These are phyloP conservation scores for Ichneumoninae sp. DNA, from an alignment of 2,888 invertebrate genomes.

Conservation along the genomic window DNA sequence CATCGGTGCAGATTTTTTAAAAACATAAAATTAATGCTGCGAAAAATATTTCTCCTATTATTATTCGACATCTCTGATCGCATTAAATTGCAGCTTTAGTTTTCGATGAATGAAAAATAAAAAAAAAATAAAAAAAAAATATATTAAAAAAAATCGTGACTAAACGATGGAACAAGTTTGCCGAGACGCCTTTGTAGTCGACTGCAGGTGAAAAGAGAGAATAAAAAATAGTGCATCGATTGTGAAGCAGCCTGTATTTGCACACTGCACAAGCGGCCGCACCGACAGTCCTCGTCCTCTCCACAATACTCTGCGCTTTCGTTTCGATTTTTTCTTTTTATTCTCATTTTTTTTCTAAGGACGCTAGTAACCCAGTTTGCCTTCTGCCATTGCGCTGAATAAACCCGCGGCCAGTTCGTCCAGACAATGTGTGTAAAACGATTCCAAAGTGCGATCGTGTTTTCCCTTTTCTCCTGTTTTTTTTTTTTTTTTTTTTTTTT, in stretches of 20 bases:
- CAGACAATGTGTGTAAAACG: slow-evolving; percentile 64
- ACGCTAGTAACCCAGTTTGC: slow-evolving; percentile 61
- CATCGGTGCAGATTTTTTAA: neutral
- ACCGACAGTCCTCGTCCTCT: slow-evolving; percentile 7
- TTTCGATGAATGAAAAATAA: neutral
- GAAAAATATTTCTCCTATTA: neutral
- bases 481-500: slow-evolving; percentile 1
- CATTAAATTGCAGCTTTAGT: neutral
- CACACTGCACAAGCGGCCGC: neutral
- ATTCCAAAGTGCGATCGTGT: slow-evolving; percentile 49
- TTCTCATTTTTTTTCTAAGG: slow-evolving; percentile 54
- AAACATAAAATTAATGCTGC: neutral
- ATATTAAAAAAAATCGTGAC: neutral
- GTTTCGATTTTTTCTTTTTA: slow-evolving; percentile 19
- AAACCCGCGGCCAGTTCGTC: slow-evolving; percentile 18
- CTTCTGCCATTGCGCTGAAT: slow-evolving; percentile 26
- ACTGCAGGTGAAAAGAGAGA: neutral
- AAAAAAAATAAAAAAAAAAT: too few species aligned
- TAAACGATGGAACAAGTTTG: neutral
- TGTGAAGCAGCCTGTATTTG: slow-evolving; percentile 34
- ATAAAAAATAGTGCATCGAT: slow-evolving; percentile 5
- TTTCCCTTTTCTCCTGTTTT: neutral
- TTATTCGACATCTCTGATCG: neutral
- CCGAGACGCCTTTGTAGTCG: neutral
- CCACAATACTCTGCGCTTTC: slow-evolving; percentile 19